Evolutionary conservation across 2,797 vertebrate species (phyloP).

Genomic region (Lepidocolaptes lacrymiger): DNA sequence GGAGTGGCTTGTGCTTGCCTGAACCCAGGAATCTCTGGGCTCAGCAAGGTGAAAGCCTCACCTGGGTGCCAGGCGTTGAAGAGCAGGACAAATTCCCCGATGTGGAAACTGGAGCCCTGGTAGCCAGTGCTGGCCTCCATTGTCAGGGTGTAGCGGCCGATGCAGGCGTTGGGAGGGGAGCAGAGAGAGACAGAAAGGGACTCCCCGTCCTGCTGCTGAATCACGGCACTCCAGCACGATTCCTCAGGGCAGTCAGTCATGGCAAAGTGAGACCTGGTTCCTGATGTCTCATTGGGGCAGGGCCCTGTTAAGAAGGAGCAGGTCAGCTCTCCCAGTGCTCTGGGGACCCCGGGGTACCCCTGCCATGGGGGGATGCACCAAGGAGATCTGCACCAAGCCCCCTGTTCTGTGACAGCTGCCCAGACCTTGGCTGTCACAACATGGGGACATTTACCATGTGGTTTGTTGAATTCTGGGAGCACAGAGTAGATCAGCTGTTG

Average conservation of each 20-base stretch:
- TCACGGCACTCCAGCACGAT: conserved; percentile 45
- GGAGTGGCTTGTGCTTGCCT: accelerated
- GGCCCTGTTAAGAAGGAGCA: conserved; percentile 59
- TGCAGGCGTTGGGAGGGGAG: conserved; percentile 52
- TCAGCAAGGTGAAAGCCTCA: neutral
- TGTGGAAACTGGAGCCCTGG: conserved; percentile 64
- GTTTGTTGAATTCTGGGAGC: neutral
- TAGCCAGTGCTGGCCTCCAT: conserved; percentile 64
- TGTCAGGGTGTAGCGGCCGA: conserved; percentile 73
- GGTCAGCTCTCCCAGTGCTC: accelerated
- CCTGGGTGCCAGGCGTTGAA: conserved; percentile 82
- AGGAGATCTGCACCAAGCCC: too few relatives aligned
- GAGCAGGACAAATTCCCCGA: conserved; percentile 74
- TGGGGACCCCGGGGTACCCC: accelerated
- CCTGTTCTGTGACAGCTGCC: accelerated
- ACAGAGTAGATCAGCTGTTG: accelerated
- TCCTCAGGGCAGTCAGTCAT: conserved; percentile 28
- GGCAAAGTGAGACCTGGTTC: conserved; percentile 68
- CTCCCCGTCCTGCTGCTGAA: conserved; percentile 39
- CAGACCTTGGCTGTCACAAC: neutral
- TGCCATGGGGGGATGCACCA: accelerated
- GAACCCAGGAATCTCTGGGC: accelerated
- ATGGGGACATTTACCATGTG: accelerated
- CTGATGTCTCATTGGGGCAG: conserved; percentile 52
- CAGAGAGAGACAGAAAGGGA: conserved; percentile 51